Evolutionary conservation across 2,888 invertebrate genomes (phyloP).

Genomic region (Gasteruption jaculator): DNA sequence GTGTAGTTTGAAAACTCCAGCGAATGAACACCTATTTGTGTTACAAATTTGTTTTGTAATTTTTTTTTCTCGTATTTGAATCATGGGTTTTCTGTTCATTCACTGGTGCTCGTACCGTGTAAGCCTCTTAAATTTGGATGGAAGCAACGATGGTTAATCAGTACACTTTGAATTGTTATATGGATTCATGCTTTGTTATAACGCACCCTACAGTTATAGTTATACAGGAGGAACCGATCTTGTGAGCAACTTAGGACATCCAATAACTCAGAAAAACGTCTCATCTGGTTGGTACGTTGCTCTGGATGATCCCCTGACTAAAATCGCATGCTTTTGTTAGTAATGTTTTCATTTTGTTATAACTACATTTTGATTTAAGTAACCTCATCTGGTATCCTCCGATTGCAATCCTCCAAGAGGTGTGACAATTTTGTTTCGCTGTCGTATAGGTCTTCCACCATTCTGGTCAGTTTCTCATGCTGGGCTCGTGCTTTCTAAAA

Average conservation of each 20-base stretch:
- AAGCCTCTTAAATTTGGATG: too few species aligned
- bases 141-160: too few species aligned
- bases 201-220: conserved; percentile 36
- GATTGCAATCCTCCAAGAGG: conserved; percentile 53
- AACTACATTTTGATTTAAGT: conserved; percentile 17
- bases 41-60: too few species aligned
- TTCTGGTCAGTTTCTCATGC: conserved; percentile 60
- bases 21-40: too few species aligned
- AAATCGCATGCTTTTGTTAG: conserved; percentile 29
- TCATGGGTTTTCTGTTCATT: too few species aligned
- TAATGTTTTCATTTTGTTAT: conserved; percentile 11
- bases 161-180: neutral
- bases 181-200: conserved; percentile 4
- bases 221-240: conserved; percentile 32
- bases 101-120: too few species aligned
- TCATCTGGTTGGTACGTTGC: conserved; percentile 50
- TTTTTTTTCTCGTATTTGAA: too few species aligned
- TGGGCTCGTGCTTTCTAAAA: conserved; percentile 48
- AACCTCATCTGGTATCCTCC: conserved; percentile 41
- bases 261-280: conserved; percentile 34
- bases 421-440: conserved; percentile 65
- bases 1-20: too few species aligned
- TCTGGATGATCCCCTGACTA: conserved; percentile 54
- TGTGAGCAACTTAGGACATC: conserved; percentile 35
- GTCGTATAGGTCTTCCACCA: conserved; percentile 66